A percentile compares a stretch with the other conserved stretches of the same genome.
phyloP scores from a whole-genome alignment of 2,888 invertebrate species.

The Drosophila mulleri region DNA sequence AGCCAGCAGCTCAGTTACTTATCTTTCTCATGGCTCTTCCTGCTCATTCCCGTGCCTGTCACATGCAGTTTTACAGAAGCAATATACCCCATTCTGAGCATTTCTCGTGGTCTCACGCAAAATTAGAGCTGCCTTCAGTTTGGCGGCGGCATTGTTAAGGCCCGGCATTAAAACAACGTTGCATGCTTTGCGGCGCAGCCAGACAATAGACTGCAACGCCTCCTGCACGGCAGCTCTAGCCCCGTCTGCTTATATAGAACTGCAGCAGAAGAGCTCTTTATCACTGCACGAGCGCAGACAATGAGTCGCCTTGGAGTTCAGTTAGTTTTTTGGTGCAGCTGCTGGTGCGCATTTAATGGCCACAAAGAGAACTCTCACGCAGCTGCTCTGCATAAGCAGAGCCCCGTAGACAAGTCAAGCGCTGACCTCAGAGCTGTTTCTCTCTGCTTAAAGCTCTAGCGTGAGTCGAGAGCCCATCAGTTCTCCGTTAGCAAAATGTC shows the following conservation, averaged over 20 bases:
- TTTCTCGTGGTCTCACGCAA: neutral
- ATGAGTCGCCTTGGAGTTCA: constrained; percentile 22
- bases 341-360: constrained; percentile 10
- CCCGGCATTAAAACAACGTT: constrained; percentile 66
- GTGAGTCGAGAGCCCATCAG: neutral
- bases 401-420: neutral
- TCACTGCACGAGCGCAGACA: constrained; percentile 38
- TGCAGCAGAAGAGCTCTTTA: constrained; percentile 39
- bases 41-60: neutral
- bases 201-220: constrained; percentile 48
- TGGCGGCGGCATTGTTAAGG: constrained; percentile 28
- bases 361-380: constrained; percentile 21
- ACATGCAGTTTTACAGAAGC: neutral
- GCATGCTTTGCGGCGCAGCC: constrained; percentile 72
- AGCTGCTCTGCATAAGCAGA: constrained; percentile 11
- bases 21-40: neutral
- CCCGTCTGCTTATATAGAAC: constrained; percentile 18
- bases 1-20: neutral
- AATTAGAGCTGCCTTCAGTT: constrained; percentile 2
- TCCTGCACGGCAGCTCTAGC: neutral
- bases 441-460: neutral
- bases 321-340: constrained; percentile 9
- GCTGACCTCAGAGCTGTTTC: neutral
- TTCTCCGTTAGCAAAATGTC: neutral
- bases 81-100: neutral